phyloP scores from a whole-genome alignment of 1,140 invertebrate species.

The Holotrichia oblita region DNA sequence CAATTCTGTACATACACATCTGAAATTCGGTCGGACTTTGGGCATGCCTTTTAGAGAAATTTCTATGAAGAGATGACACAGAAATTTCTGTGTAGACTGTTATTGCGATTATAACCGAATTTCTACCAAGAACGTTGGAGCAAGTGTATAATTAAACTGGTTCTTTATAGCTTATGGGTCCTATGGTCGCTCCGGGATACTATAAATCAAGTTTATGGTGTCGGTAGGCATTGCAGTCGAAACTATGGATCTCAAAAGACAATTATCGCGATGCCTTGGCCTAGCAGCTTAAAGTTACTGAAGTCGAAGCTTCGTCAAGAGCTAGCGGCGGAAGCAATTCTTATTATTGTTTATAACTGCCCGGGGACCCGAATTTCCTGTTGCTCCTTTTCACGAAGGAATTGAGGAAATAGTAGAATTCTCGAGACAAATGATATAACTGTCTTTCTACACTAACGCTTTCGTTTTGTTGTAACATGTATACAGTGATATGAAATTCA shows the following conservation, averaged over 20 bases:
- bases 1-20: not conserved
- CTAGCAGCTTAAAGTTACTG: not conserved
- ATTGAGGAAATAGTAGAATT: not conserved
- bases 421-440: not conserved
- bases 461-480: too few relatives aligned
- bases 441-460: not conserved
- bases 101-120: conserved; percentile 13
- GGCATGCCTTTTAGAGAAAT: not conserved
- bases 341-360: conserved; percentile 21
- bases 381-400: not conserved
- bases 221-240: not conserved
- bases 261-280: conserved; percentile 3
- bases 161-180: conserved; percentile 24
- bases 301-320: not conserved
- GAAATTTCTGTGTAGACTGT: conserved; percentile 3
- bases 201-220: conserved; percentile 33
- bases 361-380: not conserved
- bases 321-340: conserved; percentile 12
- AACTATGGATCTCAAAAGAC: conserved; percentile 6
- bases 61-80: not conserved
- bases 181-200: not conserved
- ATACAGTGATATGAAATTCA: too few relatives aligned
- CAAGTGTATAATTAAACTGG: conserved; percentile 31
- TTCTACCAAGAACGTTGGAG: conserved; percentile 1
- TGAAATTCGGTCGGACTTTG: not conserved